These are phyloP conservation scores for Dugesia japonica DNA, from an alignment of 2,888 invertebrate genomes.

Conservation along the genomic window DNA sequence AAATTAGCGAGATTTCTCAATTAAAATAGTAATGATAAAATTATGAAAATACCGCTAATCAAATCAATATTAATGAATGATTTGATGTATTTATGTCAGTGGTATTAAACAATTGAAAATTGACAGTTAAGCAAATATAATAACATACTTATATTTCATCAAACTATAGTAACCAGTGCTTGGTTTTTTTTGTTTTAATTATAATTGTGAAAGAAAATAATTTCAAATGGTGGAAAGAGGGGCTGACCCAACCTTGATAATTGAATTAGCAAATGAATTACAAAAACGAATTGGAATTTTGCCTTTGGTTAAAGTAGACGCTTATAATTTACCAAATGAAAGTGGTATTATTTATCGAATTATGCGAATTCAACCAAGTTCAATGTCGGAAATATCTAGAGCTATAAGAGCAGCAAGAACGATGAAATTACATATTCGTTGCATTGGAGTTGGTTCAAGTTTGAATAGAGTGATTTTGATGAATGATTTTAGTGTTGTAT, in stretches of 20 bases:
- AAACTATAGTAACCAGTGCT: no score
- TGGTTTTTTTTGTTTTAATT: no score
- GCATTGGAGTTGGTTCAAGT: neutral
- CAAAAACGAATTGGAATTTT: slow-evolving; percentile 32
- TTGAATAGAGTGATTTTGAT: neutral
- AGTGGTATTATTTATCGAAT: neutral
- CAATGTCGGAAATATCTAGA: slow-evolving; percentile 29
- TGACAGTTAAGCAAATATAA: no score
- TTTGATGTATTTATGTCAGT: no score
- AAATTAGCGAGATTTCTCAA: no score
- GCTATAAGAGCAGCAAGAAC: slow-evolving; percentile 29
- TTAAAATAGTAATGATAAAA: no score
- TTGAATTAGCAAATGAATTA: slow-evolving; percentile 23
- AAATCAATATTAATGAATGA: no score
- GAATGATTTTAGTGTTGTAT: slow-evolving; percentile 16
- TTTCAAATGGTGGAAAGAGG: neutral
- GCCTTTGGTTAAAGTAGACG: slow-evolving; percentile 28
- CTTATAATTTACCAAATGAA: neutral
- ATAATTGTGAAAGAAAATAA: no score
- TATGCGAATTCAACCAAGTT: slow-evolving; percentile 28
- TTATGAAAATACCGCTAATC: no score
- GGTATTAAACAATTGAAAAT: no score
- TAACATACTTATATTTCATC: no score
- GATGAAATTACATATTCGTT: slow-evolving; percentile 31
- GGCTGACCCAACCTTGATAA: neutral